phyloP scores from a whole-genome alignment of 2,888 invertebrate species.

The Clitarchus hookeri region DNA sequence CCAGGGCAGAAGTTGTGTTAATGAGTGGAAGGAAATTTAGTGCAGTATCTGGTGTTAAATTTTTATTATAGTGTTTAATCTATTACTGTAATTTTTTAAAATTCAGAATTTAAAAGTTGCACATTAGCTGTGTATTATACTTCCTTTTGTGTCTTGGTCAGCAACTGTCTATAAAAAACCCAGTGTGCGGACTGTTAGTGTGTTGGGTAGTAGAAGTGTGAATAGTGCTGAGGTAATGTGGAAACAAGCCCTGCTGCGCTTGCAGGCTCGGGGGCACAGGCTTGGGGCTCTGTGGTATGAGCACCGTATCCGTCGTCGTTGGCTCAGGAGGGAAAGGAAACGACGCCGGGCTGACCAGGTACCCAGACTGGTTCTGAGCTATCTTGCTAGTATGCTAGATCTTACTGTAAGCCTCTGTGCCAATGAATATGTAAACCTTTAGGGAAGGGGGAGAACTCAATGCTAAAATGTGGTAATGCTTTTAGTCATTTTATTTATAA shows the following conservation, averaged over 20 bases:
- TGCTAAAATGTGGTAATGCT: too few species aligned
- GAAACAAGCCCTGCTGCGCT: conserved; percentile 33
- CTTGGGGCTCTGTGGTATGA: conserved; percentile 39
- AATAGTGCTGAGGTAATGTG: conserved; percentile 26
- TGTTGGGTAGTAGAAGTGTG: neutral
- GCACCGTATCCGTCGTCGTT: conserved; percentile 39
- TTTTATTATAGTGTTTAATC: neutral
- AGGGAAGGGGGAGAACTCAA: too few species aligned
- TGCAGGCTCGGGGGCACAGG: conserved; percentile 33
- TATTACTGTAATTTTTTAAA: too few species aligned
- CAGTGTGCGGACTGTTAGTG: neutral
- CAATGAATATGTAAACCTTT: too few species aligned
- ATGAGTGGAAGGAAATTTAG: neutral
- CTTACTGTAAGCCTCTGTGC: too few species aligned
- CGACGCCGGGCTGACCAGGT: conserved; percentile 38
- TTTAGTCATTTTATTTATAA: too few species aligned
- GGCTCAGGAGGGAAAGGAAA: conserved; percentile 41
- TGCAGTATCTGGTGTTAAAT: neutral
- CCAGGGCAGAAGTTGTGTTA: neutral
- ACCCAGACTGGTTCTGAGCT: neutral
- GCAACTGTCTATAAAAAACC: too few species aligned
- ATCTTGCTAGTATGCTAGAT: too few species aligned
- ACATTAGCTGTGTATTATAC: neutral
- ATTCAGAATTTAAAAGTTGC: too few species aligned
- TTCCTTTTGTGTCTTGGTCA: neutral